Evolutionary conservation across 2,797 vertebrate genomes (phyloP), one percentile per base, ranked within the genome.

Genomic region (Ibycter americanus): DNA sequence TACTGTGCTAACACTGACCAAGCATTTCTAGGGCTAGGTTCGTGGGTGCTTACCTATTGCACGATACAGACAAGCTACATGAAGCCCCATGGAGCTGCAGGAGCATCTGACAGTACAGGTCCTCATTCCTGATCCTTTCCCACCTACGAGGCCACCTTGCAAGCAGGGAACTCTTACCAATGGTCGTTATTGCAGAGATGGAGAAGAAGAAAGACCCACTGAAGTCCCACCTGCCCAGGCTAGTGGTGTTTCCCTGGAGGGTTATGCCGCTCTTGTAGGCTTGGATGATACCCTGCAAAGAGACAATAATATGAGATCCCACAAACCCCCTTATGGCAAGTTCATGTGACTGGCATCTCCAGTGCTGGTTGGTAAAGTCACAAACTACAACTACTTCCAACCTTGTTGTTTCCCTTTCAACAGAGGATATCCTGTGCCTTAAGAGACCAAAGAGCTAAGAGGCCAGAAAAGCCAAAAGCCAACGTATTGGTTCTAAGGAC

Each of bases 131-230:
- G 25, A 38, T 44, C 32, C 49, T 52, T 23, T 42, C 29, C 68
- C 16, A 36, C 15, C 34, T 22, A 2, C 2, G 9, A n/a, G 13
- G 59, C 14, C 2, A 12, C 40, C 25, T 62, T 12, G 2, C 1
- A 4, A 70, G 32, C 21, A 73, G 23, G 11, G 15, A 44, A 55
- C 40, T 90, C 98, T 98, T 98, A 99, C 99, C 99, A 49, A 99
- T 99, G n/a, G 99, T 99, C 58, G 99, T 99, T 95, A 99, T 97
- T 14, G 99, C 98, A 34, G 99, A 99, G 89, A 99, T 98, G 20
- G 99, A 99, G 87, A 99, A 99, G 96, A 99, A 99, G 97, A 99
- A 99, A 89, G 99, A 99, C 72, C 99, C 99, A 59, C 98, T 97
- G 68, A 99, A 98, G 93, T 99, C 98, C 99, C 99, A 99, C 95